These are phyloP conservation scores for Myxocyprinus asiaticus DNA, from an alignment of 2,113 vertebrate species.

Conservation along the genomic window DNA sequence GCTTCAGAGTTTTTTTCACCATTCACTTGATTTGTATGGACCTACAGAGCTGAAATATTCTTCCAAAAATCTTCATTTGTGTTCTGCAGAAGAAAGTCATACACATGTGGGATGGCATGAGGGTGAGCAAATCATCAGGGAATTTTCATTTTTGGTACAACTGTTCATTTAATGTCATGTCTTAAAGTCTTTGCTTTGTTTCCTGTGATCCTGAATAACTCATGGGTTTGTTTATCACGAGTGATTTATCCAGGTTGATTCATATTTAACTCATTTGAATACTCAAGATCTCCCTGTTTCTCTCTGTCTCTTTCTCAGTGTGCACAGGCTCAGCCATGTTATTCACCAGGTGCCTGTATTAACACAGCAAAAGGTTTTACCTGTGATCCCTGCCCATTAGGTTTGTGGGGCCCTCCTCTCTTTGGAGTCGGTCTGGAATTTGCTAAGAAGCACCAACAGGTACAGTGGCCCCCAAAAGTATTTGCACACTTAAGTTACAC, in stretches of 20 bases:
- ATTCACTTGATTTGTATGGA: too few species aligned
- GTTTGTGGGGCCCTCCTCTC: slow-evolving; percentile 83
- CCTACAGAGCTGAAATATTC: too few species aligned
- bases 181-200: not conserved
- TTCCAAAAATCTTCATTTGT: too few species aligned
- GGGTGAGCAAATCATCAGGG: too few species aligned
- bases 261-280: too few species aligned
- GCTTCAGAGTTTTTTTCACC: too few species aligned
- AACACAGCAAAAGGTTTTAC: slow-evolving; percentile 86
- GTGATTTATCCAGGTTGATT: not conserved
- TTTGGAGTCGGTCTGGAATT: slow-evolving; percentile 84
- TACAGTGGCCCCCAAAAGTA: slow-evolving; percentile 42
- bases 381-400: slow-evolving; percentile 86
- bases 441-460: slow-evolving; percentile 87
- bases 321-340: slow-evolving; percentile 82
- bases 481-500: too few species aligned
- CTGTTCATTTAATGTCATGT: too few species aligned
- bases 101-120: too few species aligned
- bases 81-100: too few species aligned
- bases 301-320: slow-evolving; percentile 69
- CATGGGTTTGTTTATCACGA: too few species aligned
- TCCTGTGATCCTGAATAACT: not conserved
- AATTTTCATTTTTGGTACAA: too few species aligned
- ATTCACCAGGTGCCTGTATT: slow-evolving; percentile 80
- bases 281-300: slow-evolving; percentile 48